Evolutionary conservation across 2,888 invertebrate species (phyloP), one percentile per base, ranked within the genome.

Genomic region (Caenorhabditis wallacei): DNA sequence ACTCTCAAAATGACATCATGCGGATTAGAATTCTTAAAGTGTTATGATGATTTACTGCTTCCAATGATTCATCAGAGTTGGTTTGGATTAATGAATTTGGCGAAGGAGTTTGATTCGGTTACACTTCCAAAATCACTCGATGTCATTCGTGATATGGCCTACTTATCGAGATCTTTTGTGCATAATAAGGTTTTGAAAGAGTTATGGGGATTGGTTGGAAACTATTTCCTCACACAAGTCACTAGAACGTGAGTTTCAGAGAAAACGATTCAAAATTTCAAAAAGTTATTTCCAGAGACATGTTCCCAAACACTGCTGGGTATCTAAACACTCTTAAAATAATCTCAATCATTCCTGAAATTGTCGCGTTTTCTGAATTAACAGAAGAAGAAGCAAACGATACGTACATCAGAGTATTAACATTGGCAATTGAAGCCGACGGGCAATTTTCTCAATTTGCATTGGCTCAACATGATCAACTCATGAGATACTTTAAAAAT

Each of bases 1-100:
- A 48, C 26, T 7, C 53, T 85, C 13, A 63, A 68, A 24, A 70
- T 85, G 46, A n/a, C 81, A 16, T 40, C 16, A 13, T 24, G 71
- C 8, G 83, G 82, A 4, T 18, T 86, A 0, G 59, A 54, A 0
- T 35, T 75, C 20, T 10, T 87, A 24, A 69, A 69, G n/a, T 63
- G 74, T 26, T 88, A 85, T 68, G 89, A 90, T 26, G 87, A 90
- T 78, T 80, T 86, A 20, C 78, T 90, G 0, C 84, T 90, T 16
- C 90, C 90, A 46, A 90, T 90, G 90, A 85, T 86, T n/a, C 84
- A 87, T 72, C 90, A 90, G 76, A 90, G 90, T 59, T 90, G 90
- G 90, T 56, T 72, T 18, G 82, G 85, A 16, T 35, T 90, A 40
- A 79, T 87, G 35, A 20, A 37, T 30, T 82, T 82, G n/a, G 57